phyloP scores from a whole-genome alignment of 2,113 vertebrate genomes.

The Tauraco erythrolophus region DNA sequence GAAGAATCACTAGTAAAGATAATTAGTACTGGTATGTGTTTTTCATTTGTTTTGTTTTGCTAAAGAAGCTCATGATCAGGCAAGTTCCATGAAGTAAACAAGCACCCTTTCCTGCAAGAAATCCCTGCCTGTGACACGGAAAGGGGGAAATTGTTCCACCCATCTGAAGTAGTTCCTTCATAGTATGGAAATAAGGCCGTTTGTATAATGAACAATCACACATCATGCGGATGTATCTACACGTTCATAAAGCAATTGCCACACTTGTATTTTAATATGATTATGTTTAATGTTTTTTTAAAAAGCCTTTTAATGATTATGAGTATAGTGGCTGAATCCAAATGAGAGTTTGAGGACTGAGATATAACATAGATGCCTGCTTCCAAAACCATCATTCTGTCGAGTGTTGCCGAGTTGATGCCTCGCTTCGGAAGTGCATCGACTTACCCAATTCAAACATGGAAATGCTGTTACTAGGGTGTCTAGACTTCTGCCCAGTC shows the following conservation, averaged over 20 bases:
- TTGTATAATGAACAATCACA: not conserved
- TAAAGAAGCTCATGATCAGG: constrained; percentile 52
- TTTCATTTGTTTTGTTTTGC: constrained; percentile 56
- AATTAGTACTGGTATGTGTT: constrained; percentile 36
- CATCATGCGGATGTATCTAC: not conserved
- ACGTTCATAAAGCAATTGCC: constrained; percentile 7
- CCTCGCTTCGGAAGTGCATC: not conserved
- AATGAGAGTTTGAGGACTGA: not conserved
- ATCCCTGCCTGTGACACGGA: not conserved
- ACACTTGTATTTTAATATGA: constrained; percentile 11
- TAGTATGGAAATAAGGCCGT: constrained; percentile 18
- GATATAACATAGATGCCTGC: not conserved
- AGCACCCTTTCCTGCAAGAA: not conserved
- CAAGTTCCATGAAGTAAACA: constrained; percentile 23
- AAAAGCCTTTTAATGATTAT: not conserved
- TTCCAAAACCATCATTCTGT: not conserved
- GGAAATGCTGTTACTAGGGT: constrained; percentile 18
- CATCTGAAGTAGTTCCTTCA: constrained; percentile 27
- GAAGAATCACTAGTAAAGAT: constrained; percentile 39
- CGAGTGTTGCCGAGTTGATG: not conserved
- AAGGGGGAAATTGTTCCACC: constrained; percentile 1
- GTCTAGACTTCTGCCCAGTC: constrained; percentile 53
- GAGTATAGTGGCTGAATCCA: not conserved
- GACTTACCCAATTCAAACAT: not conserved
- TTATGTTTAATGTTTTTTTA: not conserved